Evolutionary conservation across 2,797 vertebrate species (phyloP), one percentile per base, ranked within the genome.

Genomic region (Brotula barbata): DNA sequence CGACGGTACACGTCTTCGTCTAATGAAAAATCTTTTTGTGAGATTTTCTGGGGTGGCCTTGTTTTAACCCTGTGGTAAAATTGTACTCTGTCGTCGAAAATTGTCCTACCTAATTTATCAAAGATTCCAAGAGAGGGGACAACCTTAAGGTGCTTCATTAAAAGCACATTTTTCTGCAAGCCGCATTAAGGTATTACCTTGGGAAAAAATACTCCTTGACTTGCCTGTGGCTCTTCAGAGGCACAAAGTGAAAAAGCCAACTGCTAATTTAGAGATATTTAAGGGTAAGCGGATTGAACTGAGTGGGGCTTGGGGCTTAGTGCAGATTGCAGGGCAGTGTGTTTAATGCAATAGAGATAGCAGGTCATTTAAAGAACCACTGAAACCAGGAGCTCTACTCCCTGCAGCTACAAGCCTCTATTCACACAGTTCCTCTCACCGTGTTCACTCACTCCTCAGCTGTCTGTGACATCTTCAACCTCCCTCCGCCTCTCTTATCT

Each of bases 221-320:
- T 73, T 1, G 47, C 80, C 73, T 66, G 72, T 57, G 69, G 83
- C 64, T 70, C 58, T 76, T 77, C 37, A 42, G 72, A 78, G 25
- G 73, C 78, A 80, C 42, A 75, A 75, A 88, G 79, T 81, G 71
- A 85, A 82, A 86, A 85, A 83, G 71, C 64, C 71, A 66, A 82
- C 60, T 63, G 59, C 80, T 86, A 87, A 89, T 87, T 88, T 82
- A 73, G 73, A 80, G 78, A 75, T 82, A 84, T 87, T 85, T 72
- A 68, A 79, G 82, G 77, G 69, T 85, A 88, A 88, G 85, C 75
- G 80, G 83, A 89, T 88, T 88, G 85, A 64, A 67, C 53, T 58
- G 73, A 78, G 81, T 72, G 78, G 84, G 77, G 82, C 85, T 86
- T 1, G 64, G 58, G 81, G 88, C 85, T 89, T 82, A 81, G 75